Base-by-base conservation (phyloP, 2,888 invertebrate genomes). In the Cancer borealis region DNA sequence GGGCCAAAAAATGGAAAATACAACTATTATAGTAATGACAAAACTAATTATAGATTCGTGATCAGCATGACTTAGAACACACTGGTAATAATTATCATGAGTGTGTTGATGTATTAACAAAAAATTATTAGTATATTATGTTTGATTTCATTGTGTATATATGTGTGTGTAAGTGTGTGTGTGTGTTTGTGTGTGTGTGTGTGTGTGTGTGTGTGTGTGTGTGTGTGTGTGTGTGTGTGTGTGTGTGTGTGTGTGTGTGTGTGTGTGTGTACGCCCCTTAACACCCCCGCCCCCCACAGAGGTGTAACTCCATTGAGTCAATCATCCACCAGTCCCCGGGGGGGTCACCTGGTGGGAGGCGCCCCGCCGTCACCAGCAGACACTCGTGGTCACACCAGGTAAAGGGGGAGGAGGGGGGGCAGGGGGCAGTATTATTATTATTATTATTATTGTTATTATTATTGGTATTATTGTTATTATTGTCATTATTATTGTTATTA, bases 281-380 rank as follows among this genome's bases (percentile, higher is more conserved):
- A 21, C 4, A n/a, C 73, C n/a, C n/a, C 91, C 5, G 1, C 45
- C n/a, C 47, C 45, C 54, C 73, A 54, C 95, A 95, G 95, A 93
- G 95, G 45, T 95, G 95, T 49, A 95, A 95, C 47, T 95, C 95
- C 26, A 95, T 95, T 30, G 95, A 95, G 92, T 95, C 95, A 12
- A 95, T 95, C 93, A 95, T 95, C 92, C 95, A 95, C 92, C 95
- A 95, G 30, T 93, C 95, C 2, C 95, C 95, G 3, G 93, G 95
- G 30, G 93, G 92, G n/a, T 95, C 95, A 17, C 95, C 95, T 17
- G 95, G 94, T 21, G 88, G 90, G 39, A 91, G 91, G 46, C 87
- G 26, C 26, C 91, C 91, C 0, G 47, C 87, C 49, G 91, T 49
- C 49, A 39, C 84, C 14, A 79, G 91, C 26, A 26, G 79, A 30